phyloP scores from a whole-genome alignment of 2,113 vertebrate genomes.

The Falco punctatus region DNA sequence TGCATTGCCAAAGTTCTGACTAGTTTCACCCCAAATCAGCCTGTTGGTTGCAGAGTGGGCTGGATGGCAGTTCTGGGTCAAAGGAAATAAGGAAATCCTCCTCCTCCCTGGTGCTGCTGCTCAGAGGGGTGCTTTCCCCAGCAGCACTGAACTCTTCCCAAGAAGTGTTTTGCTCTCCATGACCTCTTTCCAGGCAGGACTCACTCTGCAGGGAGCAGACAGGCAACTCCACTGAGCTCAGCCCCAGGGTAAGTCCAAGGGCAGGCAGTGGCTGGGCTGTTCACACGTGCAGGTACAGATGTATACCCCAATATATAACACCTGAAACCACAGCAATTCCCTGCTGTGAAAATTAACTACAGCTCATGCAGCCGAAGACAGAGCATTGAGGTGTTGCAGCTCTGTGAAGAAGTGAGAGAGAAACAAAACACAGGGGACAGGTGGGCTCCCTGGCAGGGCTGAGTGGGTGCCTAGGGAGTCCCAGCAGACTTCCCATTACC shows the following conservation, averaged over 20 bases:
- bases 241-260: not conserved
- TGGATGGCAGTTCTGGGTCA: not conserved
- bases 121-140: not conserved
- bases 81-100: not conserved
- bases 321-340: not conserved
- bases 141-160: not conserved
- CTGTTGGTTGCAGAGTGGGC: not conserved
- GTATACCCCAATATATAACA: fast-evolving
- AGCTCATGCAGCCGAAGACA: not conserved
- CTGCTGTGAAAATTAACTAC: not conserved
- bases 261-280: not conserved
- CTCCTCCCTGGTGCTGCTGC: not conserved
- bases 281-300: not conserved
- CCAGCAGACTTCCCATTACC: not conserved
- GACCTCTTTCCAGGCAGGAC: not conserved
- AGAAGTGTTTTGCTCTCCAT: not conserved
- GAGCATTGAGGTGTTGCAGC: not conserved
- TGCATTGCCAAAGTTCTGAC: not conserved
- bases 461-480: not conserved
- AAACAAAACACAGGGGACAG: not conserved
- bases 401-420: too few species aligned
- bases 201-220: not conserved
- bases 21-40: not conserved
- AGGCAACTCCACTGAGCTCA: not conserved
- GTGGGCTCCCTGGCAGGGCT: not conserved